Percentiles rank a stretch among this genome's conserved stretches.
These are phyloP conservation scores for Chlorospingus semifuscus DNA, from an alignment of 2,797 vertebrate genomes.

Conservation along the genomic window DNA sequence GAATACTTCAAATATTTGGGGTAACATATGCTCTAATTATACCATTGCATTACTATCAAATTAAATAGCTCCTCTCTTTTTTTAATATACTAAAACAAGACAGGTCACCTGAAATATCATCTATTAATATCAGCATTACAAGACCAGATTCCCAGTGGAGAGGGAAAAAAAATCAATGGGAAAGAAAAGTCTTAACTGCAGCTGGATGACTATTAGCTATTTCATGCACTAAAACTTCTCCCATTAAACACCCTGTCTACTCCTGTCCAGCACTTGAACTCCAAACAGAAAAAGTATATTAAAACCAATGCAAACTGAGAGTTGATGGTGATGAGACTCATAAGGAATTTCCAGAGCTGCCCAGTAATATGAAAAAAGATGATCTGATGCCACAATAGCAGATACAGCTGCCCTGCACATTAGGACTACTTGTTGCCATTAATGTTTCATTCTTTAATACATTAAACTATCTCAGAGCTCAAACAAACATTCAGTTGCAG, in stretches of 20 bases:
- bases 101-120: background rate
- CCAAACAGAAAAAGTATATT: background rate
- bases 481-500: background rate
- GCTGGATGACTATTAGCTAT: background rate
- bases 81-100: slow-evolving; percentile 16
- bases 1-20: slow-evolving; percentile 27
- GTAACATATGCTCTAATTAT: slow-evolving; percentile 50
- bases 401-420: background rate
- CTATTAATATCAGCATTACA: slow-evolving; percentile 28
- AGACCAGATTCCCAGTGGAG: background rate
- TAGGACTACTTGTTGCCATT: slow-evolving; percentile 20
- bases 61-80: slow-evolving; percentile 1
- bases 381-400: background rate
- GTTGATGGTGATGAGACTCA: background rate
- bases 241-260: background rate
- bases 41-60: background rate
- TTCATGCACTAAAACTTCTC: background rate
- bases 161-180: background rate
- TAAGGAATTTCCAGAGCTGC: background rate
- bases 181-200: background rate
- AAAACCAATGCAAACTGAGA: background rate
- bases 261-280: background rate
- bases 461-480: background rate
- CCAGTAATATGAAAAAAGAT: background rate
- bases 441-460: background rate